A percentile compares a stretch with the other conserved stretches of the same genome.
Conservation (phyloP, 2,113 vertebrate species). For the Telmatochromis sp. region DNA sequence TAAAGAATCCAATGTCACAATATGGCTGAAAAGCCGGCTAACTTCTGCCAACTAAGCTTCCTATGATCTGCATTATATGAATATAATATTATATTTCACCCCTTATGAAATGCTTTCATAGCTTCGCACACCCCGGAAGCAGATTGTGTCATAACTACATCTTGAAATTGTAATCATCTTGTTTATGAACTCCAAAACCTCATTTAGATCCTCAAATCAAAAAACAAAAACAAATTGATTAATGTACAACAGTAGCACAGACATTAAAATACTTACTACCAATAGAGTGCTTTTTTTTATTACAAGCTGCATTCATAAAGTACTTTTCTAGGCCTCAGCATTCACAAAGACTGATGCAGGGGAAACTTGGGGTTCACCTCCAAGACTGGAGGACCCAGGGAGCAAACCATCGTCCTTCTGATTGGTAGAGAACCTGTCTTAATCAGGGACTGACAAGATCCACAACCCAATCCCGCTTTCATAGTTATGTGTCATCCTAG, state of each 20-base stretch:
- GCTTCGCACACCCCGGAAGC: background rate
- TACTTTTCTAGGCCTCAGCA: background rate
- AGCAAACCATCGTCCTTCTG: background rate
- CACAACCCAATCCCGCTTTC: background rate
- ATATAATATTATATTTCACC: background rate
- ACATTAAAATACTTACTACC: rapidly evolving
- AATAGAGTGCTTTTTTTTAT: background rate
- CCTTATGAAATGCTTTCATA: background rate
- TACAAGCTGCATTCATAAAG: background rate
- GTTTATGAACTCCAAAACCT: background rate
- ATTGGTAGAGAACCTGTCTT: background rate
- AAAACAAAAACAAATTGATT: background rate
- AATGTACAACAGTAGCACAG: background rate
- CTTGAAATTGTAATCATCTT: background rate
- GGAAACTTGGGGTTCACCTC: background rate
- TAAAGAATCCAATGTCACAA: background rate
- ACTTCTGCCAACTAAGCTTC: background rate
- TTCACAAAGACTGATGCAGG: background rate
- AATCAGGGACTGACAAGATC: background rate
- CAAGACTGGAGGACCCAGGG: background rate
- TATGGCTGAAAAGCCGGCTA: background rate
- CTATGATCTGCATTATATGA: background rate
- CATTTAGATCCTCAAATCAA: background rate
- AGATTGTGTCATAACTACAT: background rate
- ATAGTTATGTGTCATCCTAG: background rate